Conservation (phyloP, 2,888 invertebrate genomes). For the Cabera pusaria region DNA sequence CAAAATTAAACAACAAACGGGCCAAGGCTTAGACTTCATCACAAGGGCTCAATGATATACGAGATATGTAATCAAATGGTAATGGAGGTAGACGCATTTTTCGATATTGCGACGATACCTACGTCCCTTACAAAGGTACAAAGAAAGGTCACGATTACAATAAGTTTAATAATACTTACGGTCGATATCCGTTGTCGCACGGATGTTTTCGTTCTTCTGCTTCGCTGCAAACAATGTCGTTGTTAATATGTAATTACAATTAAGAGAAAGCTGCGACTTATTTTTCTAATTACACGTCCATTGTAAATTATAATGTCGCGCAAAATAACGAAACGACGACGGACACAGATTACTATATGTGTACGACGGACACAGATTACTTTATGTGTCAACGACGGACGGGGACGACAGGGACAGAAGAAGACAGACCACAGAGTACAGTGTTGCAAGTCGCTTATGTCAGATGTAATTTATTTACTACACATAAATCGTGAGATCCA, state of each 20-base stretch:
- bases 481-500: no score
- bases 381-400: no score
- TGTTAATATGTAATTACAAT: conserved; percentile 33
- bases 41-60: conserved; percentile 18
- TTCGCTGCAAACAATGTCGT: conserved; percentile 20
- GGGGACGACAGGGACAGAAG: no score
- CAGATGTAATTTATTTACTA: no score
- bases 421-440: no score
- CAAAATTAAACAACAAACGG: conserved; percentile 11
- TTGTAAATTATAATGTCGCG: conserved; percentile 52
- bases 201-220: conserved; percentile 23
- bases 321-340: conserved; percentile 50
- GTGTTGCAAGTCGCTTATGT: conserved; percentile 1
- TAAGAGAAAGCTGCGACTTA: conserved; percentile 49
- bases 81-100: conserved; percentile 32
- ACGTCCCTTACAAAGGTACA: no score
- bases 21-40: conserved; percentile 6
- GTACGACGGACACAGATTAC: no score
- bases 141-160: conserved; percentile 59
- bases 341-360: no score
- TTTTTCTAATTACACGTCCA: conserved; percentile 51
- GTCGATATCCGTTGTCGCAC: conserved; percentile 23
- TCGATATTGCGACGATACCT: conserved; percentile 50
- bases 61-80: conserved; percentile 25
- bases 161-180: conserved; percentile 51